These are phyloP conservation scores for Pampus argenteus DNA, from an alignment of 2,797 vertebrate species.

Conservation along the genomic window DNA sequence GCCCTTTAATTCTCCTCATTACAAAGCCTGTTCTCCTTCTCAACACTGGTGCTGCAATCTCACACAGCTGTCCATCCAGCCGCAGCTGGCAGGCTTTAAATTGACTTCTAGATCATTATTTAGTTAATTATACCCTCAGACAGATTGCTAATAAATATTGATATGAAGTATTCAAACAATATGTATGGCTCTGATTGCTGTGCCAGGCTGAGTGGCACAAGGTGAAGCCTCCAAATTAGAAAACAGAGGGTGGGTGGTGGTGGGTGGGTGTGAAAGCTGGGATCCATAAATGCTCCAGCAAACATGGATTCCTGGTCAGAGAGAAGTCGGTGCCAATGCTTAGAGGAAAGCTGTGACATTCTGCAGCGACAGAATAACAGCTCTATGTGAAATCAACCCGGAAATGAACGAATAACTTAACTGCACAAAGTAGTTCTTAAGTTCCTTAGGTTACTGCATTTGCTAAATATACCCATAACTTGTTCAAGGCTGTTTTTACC, in stretches of 20 bases:
- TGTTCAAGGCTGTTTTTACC: not conserved
- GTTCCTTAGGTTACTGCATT: not conserved
- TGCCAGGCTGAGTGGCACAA: conserved; percentile 46
- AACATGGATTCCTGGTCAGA: conserved; percentile 55
- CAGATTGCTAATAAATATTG: conserved; percentile 80
- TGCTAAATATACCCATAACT: not conserved
- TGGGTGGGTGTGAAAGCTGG: not conserved
- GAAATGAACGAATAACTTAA: not conserved
- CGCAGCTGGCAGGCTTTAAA: conserved; percentile 52
- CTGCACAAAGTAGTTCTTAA: not conserved
- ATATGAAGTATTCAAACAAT: conserved; percentile 78
- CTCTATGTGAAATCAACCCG: conserved; percentile 4
- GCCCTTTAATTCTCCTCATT: conserved; percentile 60
- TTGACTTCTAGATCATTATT: conserved; percentile 77
- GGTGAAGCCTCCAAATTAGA: conserved; percentile 56
- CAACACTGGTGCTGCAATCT: not conserved
- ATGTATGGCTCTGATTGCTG: conserved; percentile 73
- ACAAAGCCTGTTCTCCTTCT: conserved; percentile 26
- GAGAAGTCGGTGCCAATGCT: conserved; percentile 22
- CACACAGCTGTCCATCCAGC: conserved; percentile 19
- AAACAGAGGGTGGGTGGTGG: conserved; percentile 23
- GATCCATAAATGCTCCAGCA: conserved; percentile 36
- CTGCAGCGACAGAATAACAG: not conserved
- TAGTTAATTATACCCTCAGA: conserved; percentile 75
- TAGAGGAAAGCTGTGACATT: conserved; percentile 19